Evolutionary conservation across 92 coral and sea anemone species (phyloP).

Genomic region (Isaurus tuberculatus): DNA sequence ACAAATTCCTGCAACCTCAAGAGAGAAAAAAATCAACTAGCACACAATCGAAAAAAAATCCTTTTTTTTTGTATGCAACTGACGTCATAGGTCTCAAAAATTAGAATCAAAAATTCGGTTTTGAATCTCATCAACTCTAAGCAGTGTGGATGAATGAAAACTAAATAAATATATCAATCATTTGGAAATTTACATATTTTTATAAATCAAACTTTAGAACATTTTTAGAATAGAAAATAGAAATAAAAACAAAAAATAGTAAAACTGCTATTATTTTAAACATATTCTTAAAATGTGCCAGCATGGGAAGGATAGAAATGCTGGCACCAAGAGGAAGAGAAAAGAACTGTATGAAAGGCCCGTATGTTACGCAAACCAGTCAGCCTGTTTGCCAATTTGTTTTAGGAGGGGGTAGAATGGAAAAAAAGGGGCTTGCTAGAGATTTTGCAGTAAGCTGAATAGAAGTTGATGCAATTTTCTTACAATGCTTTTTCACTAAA

Average conservation of each 20-base stretch:
- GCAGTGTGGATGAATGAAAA: conserved; percentile 12
- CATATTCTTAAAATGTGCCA: conserved; percentile 8
- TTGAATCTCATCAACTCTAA: background rate
- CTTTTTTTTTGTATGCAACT: no score
- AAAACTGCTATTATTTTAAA: conserved; percentile 6
- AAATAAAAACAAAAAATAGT: conserved; percentile 10
- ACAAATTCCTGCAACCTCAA: no score
- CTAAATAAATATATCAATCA: conserved; percentile 7
- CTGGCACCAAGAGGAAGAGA: conserved; percentile 25
- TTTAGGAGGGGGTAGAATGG: conserved; percentile 19
- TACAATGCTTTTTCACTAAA: background rate
- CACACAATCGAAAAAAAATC: no score
- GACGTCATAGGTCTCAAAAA: background rate
- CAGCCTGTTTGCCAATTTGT: conserved; percentile 21
- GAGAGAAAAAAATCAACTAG: no score
- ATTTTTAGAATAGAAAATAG: background rate
- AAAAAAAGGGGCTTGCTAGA: background rate
- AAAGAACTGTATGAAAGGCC: conserved; percentile 29
- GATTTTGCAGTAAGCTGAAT: background rate
- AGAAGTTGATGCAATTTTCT: conserved; percentile 15
- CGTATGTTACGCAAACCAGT: conserved; percentile 5
- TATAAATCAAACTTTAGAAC: background rate
- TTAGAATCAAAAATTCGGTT: no score
- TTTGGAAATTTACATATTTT: conserved; percentile 18
- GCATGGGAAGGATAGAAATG: conserved; percentile 23